Base-by-base conservation (phyloP, 2,113 vertebrate genomes). In the Gallinago undulata region DNA sequence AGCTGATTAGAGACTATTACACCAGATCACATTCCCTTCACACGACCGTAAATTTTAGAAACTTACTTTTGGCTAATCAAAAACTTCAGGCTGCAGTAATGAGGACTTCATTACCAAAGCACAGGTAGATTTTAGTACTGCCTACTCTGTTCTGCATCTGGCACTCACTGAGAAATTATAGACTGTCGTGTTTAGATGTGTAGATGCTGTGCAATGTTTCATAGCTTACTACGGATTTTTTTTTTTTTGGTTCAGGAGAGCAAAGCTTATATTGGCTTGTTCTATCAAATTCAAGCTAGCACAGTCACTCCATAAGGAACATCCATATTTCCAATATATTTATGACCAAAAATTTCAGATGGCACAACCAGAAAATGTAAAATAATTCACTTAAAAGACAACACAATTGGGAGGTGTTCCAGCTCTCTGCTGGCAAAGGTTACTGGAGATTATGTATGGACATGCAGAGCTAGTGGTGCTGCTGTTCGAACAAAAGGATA, bases 311-410 rank as follows among this genome's bases (percentile, higher is more conserved):
- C 37, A 7, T 78, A 95, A 92, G 78, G 18, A 85, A 81, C 25
- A 30, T 78, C 75, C 69, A 21, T 93, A 83, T 90, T 95, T 94
- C 53, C 64, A 33, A 19, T 68, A 48, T 70, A 82, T 94, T 94
- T 94, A 55, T 33, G 84, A 80, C 30, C 8, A 82, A 86, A 60
- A 80, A 37, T 60, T 96, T 96, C 60, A 89, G 69, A 27, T 14
- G 72, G 31, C 43, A 66, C 48, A 83, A 90, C 56, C 75, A 95
- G 63, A 91, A 96, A 95, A 94, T 35, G 30, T 88, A 59, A 96
- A 96, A 68, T 78, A 96, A 92, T 95, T 96, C 50, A 75, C 72
- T 96, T 90, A 83, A 94, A 94, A 90, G 25, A 78, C 48, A 89
- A 51, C 28, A 64, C n/a, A 90, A 50, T 0, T 77, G 45, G 67